phyloP scores from a whole-genome alignment of 2,888 invertebrate genomes.

The Luffia ferchaultella region DNA sequence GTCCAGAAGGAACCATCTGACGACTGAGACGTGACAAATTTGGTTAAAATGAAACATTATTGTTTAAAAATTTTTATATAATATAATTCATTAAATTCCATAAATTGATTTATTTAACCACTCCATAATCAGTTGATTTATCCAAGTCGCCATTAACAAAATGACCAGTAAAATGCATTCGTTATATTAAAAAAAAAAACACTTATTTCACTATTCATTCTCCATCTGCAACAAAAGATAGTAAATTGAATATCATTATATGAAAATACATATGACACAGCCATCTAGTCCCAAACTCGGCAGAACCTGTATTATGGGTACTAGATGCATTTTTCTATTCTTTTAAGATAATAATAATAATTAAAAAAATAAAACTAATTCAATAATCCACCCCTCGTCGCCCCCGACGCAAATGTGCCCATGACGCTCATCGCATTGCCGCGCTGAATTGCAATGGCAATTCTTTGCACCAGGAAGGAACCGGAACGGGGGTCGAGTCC shows the following conservation, averaged over 20 bases:
- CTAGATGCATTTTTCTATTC: neutral
- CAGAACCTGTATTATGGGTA: neutral
- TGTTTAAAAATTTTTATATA: neutral
- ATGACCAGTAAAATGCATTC: neutral
- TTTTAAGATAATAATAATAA: neutral
- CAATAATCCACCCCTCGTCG: neutral
- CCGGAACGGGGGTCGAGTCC: too few species aligned
- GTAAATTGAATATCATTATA: neutral
- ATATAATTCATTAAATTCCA: neutral
- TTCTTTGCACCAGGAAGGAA: too few species aligned
- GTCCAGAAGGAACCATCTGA: too few species aligned
- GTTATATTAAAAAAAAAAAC: neutral
- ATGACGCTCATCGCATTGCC: too few species aligned
- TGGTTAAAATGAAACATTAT: neutral
- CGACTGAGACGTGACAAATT: too few species aligned
- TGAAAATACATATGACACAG: neutral
- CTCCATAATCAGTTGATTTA: neutral
- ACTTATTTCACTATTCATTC: neutral
- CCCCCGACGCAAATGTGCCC: neutral
- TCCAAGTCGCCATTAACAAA: neutral
- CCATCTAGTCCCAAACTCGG: neutral
- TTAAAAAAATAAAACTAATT: neutral
- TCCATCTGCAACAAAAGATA: neutral
- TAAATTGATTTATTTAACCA: neutral
- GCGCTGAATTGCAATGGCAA: too few species aligned